Conservation (phyloP, 2,888 invertebrate species). For the Creontiades dilutus region DNA sequence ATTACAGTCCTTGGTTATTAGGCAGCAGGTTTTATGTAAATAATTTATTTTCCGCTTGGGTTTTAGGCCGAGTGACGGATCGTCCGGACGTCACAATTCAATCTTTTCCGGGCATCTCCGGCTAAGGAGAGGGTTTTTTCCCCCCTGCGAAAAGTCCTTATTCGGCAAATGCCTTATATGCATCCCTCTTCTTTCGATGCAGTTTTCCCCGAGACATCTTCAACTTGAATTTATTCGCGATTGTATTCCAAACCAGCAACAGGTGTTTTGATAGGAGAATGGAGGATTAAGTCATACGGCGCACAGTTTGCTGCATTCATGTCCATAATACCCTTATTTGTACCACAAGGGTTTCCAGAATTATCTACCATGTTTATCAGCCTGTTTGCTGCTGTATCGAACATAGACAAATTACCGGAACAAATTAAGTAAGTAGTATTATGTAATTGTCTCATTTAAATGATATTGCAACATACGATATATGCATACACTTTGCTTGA, state of each 20-base stretch:
- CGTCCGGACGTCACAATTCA: slow-evolving; percentile 14
- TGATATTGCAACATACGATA: too few relatives aligned
- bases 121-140: neutral
- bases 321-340: slow-evolving; percentile 5
- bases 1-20: neutral
- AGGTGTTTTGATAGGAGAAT: slow-evolving; percentile 19
- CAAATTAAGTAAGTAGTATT: too few relatives aligned
- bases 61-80: slow-evolving; percentile 8
- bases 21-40: neutral
- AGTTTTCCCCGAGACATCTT: neutral
- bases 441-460: too few relatives aligned
- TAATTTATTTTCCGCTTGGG: neutral
- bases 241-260: neutral
- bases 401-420: too few relatives aligned
- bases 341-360: neutral
- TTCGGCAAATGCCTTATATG: slow-evolving; percentile 10
- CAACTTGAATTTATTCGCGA: slow-evolving; percentile 23
- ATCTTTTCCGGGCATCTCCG: slow-evolving; percentile 25
- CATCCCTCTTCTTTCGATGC: neutral
- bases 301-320: neutral
- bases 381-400: neutral
- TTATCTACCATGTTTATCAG: slow-evolving; percentile 15
- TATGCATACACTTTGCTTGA: too few relatives aligned
- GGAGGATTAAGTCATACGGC: slow-evolving; percentile 22
- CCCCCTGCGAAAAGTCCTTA: neutral